These are phyloP conservation scores for Montipora capitata DNA, from an alignment of 92 coral and sea anemone species.

Conservation along the genomic window DNA sequence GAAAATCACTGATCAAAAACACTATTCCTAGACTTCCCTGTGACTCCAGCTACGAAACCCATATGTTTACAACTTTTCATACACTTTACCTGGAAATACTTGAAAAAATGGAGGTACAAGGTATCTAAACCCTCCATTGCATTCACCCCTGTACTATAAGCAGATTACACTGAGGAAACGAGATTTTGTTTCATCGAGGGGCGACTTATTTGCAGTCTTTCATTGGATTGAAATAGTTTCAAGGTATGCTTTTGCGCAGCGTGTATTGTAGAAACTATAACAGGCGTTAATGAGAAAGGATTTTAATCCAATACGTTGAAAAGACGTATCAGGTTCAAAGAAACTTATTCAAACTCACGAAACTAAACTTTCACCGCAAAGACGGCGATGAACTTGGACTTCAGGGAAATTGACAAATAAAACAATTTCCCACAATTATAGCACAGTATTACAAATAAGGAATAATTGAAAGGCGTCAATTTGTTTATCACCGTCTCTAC, in stretches of 20 bases:
- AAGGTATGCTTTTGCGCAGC: not conserved
- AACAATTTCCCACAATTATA: not conserved
- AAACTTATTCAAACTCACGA: slow-evolving; percentile 4
- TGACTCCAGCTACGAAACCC: not conserved
- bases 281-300: slow-evolving; percentile 13
- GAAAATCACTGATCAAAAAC: not conserved
- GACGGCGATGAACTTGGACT: not conserved
- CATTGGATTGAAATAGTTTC: slow-evolving; percentile 16
- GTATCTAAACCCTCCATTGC: not conserved
- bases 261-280: not conserved
- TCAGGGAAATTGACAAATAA: not conserved
- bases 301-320: slow-evolving; percentile 11
- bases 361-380: not conserved
- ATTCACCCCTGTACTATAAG: not conserved
- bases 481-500: slow-evolving; percentile 1
- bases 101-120: not conserved
- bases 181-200: not conserved
- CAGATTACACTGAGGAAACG: slow-evolving; percentile 1
- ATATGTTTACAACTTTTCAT: not conserved
- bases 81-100: not conserved
- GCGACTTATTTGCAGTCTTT: not conserved
- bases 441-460: not conserved
- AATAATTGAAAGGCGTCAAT: not conserved
- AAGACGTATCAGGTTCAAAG: slow-evolving; percentile 1
- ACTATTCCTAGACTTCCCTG: no score